Conservation (phyloP, 2,888 invertebrate species). For the Drosophila formosana region DNA sequence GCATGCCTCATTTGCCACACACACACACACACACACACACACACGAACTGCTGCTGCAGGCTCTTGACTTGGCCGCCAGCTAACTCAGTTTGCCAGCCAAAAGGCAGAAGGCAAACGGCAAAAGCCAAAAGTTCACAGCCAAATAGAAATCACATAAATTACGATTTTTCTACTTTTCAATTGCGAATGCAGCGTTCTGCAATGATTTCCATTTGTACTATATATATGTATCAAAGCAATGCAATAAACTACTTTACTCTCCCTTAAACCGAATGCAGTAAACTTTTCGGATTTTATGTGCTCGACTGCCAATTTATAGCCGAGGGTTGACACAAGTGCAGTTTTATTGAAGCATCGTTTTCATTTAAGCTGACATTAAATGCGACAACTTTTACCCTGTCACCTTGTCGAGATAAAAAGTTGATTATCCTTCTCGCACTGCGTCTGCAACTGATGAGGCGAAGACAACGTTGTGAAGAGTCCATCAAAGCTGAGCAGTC, state of each 20-base stretch:
- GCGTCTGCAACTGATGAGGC: background rate
- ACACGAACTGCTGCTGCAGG: conserved; percentile 32
- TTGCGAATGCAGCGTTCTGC: conserved; percentile 40
- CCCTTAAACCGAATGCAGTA: background rate
- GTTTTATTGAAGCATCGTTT: conserved; percentile 9
- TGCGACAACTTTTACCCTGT: conserved; percentile 1
- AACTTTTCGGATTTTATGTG: conserved; percentile 37
- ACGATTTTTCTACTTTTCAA: conserved; percentile 24
- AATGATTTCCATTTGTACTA: conserved; percentile 57
- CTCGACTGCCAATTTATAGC: conserved; percentile 48
- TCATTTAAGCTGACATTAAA: conserved; percentile 22
- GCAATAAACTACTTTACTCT: conserved; percentile 19
- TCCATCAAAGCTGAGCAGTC: conserved; percentile 8
- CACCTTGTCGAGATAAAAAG: conserved; percentile 10
- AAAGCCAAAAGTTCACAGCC: conserved; percentile 39
- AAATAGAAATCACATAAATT: conserved; percentile 71
- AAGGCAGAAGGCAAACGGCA: conserved; percentile 43
- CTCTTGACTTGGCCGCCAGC: conserved; percentile 34
- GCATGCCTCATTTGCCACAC: conserved; percentile 69
- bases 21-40: background rate
- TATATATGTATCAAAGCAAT: conserved; percentile 32
- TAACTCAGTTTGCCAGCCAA: conserved; percentile 40
- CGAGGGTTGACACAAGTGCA: conserved; percentile 17
- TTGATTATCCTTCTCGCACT: conserved; percentile 10
- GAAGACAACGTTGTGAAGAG: background rate